Conservation (phyloP, 2,113 vertebrate species). For the Epinephelus fuscoguttatus region DNA sequence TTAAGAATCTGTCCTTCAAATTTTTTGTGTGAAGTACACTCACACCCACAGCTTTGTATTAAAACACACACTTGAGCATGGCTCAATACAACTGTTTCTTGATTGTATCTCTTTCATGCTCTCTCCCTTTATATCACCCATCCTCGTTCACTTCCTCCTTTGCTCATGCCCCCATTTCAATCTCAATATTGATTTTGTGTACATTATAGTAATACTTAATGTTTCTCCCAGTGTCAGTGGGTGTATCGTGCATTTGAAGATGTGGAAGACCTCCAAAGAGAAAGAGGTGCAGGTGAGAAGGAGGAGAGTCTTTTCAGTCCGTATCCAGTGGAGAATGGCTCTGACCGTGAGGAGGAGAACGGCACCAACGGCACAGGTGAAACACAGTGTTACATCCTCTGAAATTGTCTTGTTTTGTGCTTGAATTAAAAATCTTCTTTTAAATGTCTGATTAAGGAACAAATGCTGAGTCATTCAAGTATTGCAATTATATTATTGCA, state of each 20-base stretch:
- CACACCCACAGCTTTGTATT: background rate
- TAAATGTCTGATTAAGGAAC: background rate
- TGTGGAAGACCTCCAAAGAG: slow-evolving; percentile 86
- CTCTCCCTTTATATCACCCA: background rate
- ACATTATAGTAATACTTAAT: background rate
- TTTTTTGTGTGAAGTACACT: background rate
- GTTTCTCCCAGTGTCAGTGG: slow-evolving; percentile 87
- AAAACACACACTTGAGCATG: background rate
- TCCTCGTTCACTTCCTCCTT: background rate
- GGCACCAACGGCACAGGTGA: slow-evolving; percentile 82
- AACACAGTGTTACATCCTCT: background rate
- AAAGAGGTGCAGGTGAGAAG: slow-evolving; percentile 46
- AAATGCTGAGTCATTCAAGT: background rate
- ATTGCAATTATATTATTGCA: background rate
- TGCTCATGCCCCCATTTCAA: background rate
- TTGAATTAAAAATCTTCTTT: no score
- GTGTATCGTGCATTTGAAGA: slow-evolving; percentile 93
- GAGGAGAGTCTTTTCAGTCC: slow-evolving; percentile 67
- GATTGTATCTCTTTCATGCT: background rate
- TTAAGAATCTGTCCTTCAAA: background rate
- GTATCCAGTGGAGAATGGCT: slow-evolving; percentile 77
- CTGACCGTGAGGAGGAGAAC: slow-evolving; percentile 78
- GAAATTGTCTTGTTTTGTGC: background rate
- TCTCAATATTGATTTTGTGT: background rate
- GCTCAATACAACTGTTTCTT: background rate